Evolutionary conservation across 2,113 vertebrate species (phyloP).

Genomic region (Caranx melampygus): DNA sequence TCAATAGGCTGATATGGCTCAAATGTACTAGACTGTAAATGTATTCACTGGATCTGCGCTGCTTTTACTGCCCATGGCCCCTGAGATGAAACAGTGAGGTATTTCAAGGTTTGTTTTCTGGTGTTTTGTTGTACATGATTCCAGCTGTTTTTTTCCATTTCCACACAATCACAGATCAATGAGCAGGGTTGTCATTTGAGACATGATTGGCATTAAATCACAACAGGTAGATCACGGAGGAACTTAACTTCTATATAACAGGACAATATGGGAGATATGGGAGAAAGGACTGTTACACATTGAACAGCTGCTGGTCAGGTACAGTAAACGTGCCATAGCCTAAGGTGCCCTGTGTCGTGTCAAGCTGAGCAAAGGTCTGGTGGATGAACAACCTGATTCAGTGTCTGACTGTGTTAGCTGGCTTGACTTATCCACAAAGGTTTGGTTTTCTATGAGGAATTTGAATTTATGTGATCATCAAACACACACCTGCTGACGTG

Average conservation of each 20-base stretch:
- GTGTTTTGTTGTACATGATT: no score
- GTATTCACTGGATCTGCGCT: neutral
- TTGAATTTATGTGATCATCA: constrained; percentile 16
- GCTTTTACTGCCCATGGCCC: neutral
- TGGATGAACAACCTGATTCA: neutral
- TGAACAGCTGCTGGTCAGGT: neutral
- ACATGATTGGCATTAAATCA: neutral
- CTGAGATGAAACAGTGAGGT: neutral
- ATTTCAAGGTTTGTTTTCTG: no score
- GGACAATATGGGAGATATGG: neutral
- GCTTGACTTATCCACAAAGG: neutral
- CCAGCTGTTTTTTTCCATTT: neutral
- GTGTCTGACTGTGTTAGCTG: no score
- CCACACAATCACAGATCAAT: constrained; percentile 4
- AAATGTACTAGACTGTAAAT: neutral
- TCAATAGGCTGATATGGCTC: neutral
- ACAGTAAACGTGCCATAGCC: neutral
- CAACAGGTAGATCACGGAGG: neutral
- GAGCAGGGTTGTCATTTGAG: neutral
- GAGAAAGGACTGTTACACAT: no score
- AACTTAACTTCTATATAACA: neutral
- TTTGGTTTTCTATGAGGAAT: constrained; percentile 4
- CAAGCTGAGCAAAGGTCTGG: neutral
- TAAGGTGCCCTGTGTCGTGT: neutral
- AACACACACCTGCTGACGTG: neutral